Base-by-base conservation (phyloP, 2,113 vertebrate genomes). In the Neotragus moschatus region DNA sequence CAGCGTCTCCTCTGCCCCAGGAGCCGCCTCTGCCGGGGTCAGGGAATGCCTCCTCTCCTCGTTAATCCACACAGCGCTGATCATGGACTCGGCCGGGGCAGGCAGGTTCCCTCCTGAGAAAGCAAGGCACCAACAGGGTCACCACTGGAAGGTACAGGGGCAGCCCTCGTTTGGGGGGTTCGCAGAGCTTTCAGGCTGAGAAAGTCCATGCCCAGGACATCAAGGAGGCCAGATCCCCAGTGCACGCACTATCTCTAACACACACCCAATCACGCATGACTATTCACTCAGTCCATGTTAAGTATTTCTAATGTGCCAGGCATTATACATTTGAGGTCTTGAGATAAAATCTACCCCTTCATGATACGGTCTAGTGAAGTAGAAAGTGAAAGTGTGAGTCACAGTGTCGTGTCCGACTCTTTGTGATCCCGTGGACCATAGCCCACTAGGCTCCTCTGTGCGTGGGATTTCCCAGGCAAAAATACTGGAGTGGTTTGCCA, bases 41-140 rank as follows among this genome's bases (percentile, higher is more conserved):
- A 85, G 28, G 0, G 97, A 97, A 9, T 15, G 33, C 56, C 82
- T 95, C 56, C 95, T 84, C n/a, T 97, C 95, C 82, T 96, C 97
- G 92, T 98, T 98, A 63, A 98, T 96, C 97, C 98, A 98, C 30
- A 97, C 84, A 12, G 88, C 49, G 28, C 75, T 97, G 77, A 97
- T 30, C 91, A 97, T 45, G 25, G 90, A 45, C 21, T 96, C 87
- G 0, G 95, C 66, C 5, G 96, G 45, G 77, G 53, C 26, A 15
- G 95, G 2, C 1, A 11, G 4, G 36, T 17, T 81, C 12, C 90
- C 95, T 43, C 94, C 98, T 98, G 96, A 94, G 75, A 88, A 96
- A 45, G 88, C 43, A 97, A 97, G 47, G 45, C 26, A 94, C 55
- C 45, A 75, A 30, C 19, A 75, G 53, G 11, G 17, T 95, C 63